Base-by-base conservation (phyloP, 2,113 vertebrate species). In the Pachyramphus minor region DNA sequence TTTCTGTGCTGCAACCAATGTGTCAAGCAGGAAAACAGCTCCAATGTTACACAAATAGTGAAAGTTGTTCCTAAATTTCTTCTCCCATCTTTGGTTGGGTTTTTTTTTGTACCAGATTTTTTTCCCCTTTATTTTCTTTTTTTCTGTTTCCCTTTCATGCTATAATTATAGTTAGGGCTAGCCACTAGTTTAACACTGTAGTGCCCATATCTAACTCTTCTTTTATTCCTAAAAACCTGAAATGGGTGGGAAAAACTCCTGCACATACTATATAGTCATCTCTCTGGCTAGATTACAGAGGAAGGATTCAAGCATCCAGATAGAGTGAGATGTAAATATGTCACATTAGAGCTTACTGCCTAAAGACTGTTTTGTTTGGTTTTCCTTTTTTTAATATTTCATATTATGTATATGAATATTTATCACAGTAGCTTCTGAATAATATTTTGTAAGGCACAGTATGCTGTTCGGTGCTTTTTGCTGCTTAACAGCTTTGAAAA, bases 11-110 rank as follows among this genome's bases (percentile, higher is more conserved):
- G 95, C 80, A 87, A 66, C 42, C 67, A 74, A 58, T 0, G 7
- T 81, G 91, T 78, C 73, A 91, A 93, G 92, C 63, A 95, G 82
- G 75, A 96, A 59, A 52, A 89, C 74, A 96, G 73, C 85, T 96
- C 80, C 73, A 91, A 41, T 71, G 35, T 92, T 87, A 95, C 96
- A 67, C 55, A 96, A 97, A 95, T 53, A 44, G 63, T 68, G 55
- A 41, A 95, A 95, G 76, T 88, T 84, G 64, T 91, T 96, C 88
- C 90, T 91, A 86, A 94, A 87, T 97, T 92, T 74, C 1, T 8
- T 39, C 47, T 33, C 33, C 1, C 3, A 35, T 81, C 27, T 55
- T 72, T 49, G 2, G 12, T 50, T 66, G 24, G 41, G 23, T 1
- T 28, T 56, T 56, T 56, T 69, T 66, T 41, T 27, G 35, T 24